Base-by-base conservation (phyloP, 1,140 invertebrate genomes). In the Helicorthomorpha holstii region DNA sequence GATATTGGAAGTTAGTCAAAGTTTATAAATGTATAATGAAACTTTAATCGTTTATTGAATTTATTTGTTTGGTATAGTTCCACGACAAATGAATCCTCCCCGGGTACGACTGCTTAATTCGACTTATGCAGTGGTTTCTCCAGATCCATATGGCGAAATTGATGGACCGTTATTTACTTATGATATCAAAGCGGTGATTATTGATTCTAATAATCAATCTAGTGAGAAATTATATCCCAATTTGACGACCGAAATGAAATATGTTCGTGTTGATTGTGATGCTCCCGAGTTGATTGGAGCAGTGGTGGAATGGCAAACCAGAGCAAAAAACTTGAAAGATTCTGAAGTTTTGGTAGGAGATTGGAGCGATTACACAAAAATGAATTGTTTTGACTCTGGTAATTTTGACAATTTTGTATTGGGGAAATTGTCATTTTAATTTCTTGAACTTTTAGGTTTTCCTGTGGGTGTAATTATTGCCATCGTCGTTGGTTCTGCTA, bases 151-250 rank as follows among this genome's bases (percentile, higher is more conserved):
- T 1, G 27, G 62, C 10, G 57, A 73, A 53, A 62, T 74, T 1
- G 81, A 80, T 57, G 84, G 83, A 1, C 68, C 67, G 50, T 57
- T 76, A 10, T 66, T 78, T 60, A 69, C 69, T 53, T 81, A 79
- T 60, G 69, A 80, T 50, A 60, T 72, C 48, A 57, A 52, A 21
- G 58, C 62, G 19, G 4, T 29, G 29, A 1, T 19, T 16, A 21
- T 7, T 23, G 16, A 22, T 22, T 24, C 19, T 27, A 26, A 38
- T 4, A 19, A 47, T 26, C 26, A 53, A 1, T 48, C 48, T 24
- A n/a, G 2, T n/a, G 19, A 29, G 19, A 12, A 3, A 3, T 2
- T 24, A 19, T 34, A 24, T 19, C 27, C 3, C 34, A 49, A 49
- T 34, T 29, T 49, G 10, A 34, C 48, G 7, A 34, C 12, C 14